phyloP scores from a whole-genome alignment of 2,888 invertebrate species.

The Azorinus chamasolen region DNA sequence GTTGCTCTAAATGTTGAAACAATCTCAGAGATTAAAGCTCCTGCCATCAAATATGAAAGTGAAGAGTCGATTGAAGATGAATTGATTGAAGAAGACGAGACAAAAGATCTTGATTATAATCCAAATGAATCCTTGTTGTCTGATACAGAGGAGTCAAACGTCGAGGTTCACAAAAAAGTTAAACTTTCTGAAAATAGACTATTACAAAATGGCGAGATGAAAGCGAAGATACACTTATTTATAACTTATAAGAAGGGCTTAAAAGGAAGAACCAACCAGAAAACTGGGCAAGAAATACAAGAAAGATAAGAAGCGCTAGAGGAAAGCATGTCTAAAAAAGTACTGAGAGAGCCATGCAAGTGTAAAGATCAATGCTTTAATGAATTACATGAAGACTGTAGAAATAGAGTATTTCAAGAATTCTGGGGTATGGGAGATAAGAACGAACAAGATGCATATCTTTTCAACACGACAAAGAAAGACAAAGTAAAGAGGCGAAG shows the following conservation, averaged over 20 bases:
- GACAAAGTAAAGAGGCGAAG: background rate
- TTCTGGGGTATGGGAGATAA: background rate
- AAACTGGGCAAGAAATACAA: background rate
- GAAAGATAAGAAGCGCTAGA: background rate
- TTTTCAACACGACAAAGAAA: background rate
- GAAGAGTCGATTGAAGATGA: background rate
- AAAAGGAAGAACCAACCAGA: background rate
- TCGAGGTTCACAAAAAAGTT: background rate
- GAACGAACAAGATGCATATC: too few relatives aligned
- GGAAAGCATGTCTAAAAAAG: background rate
- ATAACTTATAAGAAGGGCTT: too few relatives aligned
- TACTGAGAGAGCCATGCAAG: background rate
- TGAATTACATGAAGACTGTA: background rate
- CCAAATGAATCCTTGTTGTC: background rate
- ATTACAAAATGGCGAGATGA: too few relatives aligned
- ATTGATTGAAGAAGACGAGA: background rate
- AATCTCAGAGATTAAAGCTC: too few relatives aligned
- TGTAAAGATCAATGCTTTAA: background rate
- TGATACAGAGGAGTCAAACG: background rate
- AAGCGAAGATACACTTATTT: too few relatives aligned
- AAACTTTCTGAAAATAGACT: too few relatives aligned
- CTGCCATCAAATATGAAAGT: background rate
- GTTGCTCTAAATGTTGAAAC: constrained; percentile 1
- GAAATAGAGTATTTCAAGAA: background rate
- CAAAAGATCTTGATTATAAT: background rate